Evolutionary conservation across 2,797 vertebrate genomes (phyloP), one percentile per base, ranked within the genome.

Genomic region (Geotria australis): DNA sequence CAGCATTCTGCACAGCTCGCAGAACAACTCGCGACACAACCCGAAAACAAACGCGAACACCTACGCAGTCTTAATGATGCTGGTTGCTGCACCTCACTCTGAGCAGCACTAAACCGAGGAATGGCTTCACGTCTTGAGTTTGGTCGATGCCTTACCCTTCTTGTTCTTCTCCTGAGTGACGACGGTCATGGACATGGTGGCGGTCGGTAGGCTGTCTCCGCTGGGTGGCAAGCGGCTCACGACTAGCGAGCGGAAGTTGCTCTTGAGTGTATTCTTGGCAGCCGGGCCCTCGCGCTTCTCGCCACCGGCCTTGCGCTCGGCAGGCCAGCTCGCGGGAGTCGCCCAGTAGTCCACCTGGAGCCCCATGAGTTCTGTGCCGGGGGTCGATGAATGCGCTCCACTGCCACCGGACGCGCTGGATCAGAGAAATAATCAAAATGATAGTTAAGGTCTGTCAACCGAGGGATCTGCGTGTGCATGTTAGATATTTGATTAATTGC

Each of bases 151-250:
- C 46, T 65, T 57, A 96, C 89, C 89, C 66, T 96, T 96, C 65
- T 96, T 96, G 65, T 95, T 91, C 72, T 96, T 96, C 71, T 96
- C 89, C 73, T 96, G 93, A 61, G 81, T 96, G 66, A 96, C 89
- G 2, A 96, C 83, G 0, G 80, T 95, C 89, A 96, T 96, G 62
- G 81, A 85, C 89, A 96, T 96, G 10, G 79, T 78, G 57, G 85
- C 80, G 60, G 76, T 74, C 63, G 75, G 63, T 46, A 71, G 63
- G 2, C 67, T 69, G 67, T 94, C 85, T 1, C 75, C 71, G 7
- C 71, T 70, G 49, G 73, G 69, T 61, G 88, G 85, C 64, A 96
- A 72, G 74, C 89, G 76, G 81, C 86, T 91, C 76, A 95, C 88
- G 79, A 95, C 86, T 67, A 96, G 84, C 66, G 85, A 95, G 73